Conservation (phyloP, 2,797 vertebrate species). For the Emydoidea blandingii region DNA sequence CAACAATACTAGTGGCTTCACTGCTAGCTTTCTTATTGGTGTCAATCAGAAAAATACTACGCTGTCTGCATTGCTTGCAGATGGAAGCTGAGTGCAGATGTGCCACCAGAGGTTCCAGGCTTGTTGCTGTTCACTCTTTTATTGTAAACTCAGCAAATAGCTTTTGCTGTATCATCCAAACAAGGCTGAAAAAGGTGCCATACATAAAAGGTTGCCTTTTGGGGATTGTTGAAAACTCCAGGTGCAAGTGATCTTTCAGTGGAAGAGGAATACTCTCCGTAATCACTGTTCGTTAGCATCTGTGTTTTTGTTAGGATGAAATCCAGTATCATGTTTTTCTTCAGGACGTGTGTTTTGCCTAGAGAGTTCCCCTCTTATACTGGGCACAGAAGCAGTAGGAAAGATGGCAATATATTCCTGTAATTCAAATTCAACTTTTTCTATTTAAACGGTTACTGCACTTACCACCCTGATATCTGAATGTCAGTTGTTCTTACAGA, state of each 20-base stretch:
- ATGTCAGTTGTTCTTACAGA: not conserved
- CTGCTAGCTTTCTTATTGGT: not conserved
- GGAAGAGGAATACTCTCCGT: not conserved
- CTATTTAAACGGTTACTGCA: not conserved
- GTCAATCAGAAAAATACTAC: not conserved
- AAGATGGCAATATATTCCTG: not conserved
- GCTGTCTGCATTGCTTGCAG: conserved; percentile 9
- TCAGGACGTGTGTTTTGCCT: not conserved
- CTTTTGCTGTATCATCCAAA: conserved; percentile 5
- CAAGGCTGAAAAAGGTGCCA: conserved; percentile 10
- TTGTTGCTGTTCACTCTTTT: conserved; percentile 28
- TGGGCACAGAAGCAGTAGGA: not conserved
- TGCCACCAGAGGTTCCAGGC: not conserved
- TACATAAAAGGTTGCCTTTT: not conserved
- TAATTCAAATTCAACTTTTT: not conserved
- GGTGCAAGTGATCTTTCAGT: not conserved
- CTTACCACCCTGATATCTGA: accelerated
- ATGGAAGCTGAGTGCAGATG: conserved; percentile 26
- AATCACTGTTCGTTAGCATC: not conserved
- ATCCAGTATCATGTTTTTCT: not conserved
- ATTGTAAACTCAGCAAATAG: conserved; percentile 40
- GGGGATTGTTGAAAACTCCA: not conserved
- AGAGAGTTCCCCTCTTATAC: not conserved
- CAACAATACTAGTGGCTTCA: not conserved
- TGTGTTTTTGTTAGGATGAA: not conserved